A percentile compares a stretch with the other conserved stretches of the same genome.
These are phyloP conservation scores for Montipora cactus DNA, from an alignment of 64 coral and sea anemone genomes.

Conservation along the genomic window DNA sequence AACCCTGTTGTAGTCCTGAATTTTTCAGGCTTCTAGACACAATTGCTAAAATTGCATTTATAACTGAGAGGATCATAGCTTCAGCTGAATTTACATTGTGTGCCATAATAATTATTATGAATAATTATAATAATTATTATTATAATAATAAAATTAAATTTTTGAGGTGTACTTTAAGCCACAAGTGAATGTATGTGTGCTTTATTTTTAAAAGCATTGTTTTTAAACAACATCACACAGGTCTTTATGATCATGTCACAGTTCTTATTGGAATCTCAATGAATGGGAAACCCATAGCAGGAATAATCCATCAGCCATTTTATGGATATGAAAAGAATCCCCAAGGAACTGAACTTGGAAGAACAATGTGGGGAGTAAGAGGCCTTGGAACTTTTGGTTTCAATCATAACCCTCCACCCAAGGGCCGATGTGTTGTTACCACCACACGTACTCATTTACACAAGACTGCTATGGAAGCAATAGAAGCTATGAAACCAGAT, in stretches of 20 bases:
- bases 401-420: constrained; percentile 24
- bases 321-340: constrained; percentile 63
- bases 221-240: constrained; percentile 22
- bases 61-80: no score
- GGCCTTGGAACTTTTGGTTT: constrained; percentile 92
- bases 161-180: no score
- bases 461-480: constrained; percentile 67
- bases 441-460: constrained; percentile 93
- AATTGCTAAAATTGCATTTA: no score
- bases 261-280: constrained; percentile 94
- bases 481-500: constrained; percentile 96
- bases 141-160: no score
- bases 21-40: no score
- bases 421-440: constrained; percentile 78
- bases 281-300: constrained; percentile 87
- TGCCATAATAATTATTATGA: not conserved
- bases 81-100: no score
- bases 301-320: constrained; percentile 98
- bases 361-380: constrained; percentile 94
- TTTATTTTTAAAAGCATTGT: not conserved
- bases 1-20: no score
- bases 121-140: no score
- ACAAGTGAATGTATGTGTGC: no score
- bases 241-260: constrained; percentile 89
- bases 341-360: constrained; percentile 63